Evolutionary conservation across 2,888 invertebrate species (phyloP), one percentile per base, ranked within the genome.

Genomic region (Allygus modestus): DNA sequence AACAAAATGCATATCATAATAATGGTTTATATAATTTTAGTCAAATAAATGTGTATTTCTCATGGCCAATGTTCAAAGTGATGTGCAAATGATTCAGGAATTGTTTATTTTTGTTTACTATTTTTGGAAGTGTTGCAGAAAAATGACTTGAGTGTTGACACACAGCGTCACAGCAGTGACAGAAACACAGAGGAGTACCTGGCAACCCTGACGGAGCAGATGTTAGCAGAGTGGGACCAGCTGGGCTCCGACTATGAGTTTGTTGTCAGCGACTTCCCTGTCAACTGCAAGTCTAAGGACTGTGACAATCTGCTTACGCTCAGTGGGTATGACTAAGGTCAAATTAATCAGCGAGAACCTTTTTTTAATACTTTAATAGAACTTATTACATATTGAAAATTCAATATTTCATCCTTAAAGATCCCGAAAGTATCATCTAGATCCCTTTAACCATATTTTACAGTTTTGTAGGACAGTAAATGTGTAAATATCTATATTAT

Each of bases 201-300:
- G 26, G 89, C 90, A 87, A 93, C 93, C 79, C 90, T 94, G 87
- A 90, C 91, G 84, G 93, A 94, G 88, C 90, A 93, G 0, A 90
- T 92, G 81, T 91, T 91, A 87, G 89, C 91, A 58, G 92, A 93
- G 84, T 93, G 93, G 91, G 92, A 93, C 86, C 90, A 91, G 37
- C 87, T 93, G 9, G 91, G 93, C 23, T 90, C 91, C 31, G 94
- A 94, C 88, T 92, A 92, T 88, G 94, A 95, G 89, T 91, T 95
- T 37, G 92, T 95, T 75, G 90, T 94, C 85, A 92, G 94, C 88
- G 95, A 95, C 89, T 91, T 94, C 87, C 95, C 95, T 9, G 91
- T 92, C 85, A 90, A 91, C 58, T 79, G 79, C 37, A 58, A 54
- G 77, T 28, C 46, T 4, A 17, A 43, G 75, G 81, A 31, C 31